Evolutionary conservation across 2,113 vertebrate species (phyloP), one percentile per base, ranked within the genome.

Genomic region (Microcebus griseorufus): DNA sequence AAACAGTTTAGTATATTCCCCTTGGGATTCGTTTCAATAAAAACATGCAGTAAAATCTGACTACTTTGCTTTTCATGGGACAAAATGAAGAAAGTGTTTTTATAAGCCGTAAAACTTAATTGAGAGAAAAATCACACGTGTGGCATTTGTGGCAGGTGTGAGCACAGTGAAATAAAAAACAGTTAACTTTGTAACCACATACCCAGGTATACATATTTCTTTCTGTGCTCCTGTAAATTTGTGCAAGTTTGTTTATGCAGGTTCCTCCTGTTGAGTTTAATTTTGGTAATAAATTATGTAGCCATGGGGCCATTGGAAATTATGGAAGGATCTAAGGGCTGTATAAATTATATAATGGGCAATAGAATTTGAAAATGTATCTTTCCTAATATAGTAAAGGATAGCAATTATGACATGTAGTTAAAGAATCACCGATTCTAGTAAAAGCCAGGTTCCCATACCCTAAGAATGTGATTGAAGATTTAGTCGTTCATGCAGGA

Each of bases 91-190:
- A 86, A 92, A 88, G 90, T 93, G 90, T 96, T 97, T 97, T 97
- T 98, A 97, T 98, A 96, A 98, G 93, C 96, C 96, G 29, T 97
- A 97, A 97, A 97, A 92, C 64, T 58, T 97, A 97, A 97, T 97
- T 97, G 76, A 95, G 94, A 95, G 87, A 90, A 93, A 94, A 96
- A 73, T 92, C 80, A 51, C 90, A 84, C 0, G 0, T 97, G 87
- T 96, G 80, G 60, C 29, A 48, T 96, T 89, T 93, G 70, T 89
- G 72, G 65, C 29, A 76, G 92, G 75, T 95, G 7, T 95, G 48
- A 93, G 70, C 75, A 45, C 37, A 58, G 83, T 76, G 53, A 88
- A 95, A 94, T 82, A 37, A 85, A 75, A 78, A 89, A 32, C 37
- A 90, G 39, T 80, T 84, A 62, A 32, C 73, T 95, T 75, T 32